These are phyloP conservation scores for Ictalurus furcatus DNA, from an alignment of 2,113 vertebrate genomes.

Conservation along the genomic window DNA sequence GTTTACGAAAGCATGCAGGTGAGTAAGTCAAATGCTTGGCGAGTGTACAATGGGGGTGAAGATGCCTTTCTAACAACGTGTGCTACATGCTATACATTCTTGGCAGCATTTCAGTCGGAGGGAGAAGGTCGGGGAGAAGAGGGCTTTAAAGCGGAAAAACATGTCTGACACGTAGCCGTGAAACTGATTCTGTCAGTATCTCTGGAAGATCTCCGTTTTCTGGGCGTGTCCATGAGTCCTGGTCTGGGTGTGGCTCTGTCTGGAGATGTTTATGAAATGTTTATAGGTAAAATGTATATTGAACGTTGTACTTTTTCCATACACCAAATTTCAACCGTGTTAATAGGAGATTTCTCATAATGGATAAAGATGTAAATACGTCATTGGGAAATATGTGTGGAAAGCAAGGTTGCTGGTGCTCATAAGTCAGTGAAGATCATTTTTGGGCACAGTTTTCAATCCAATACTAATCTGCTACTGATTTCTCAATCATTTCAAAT, in stretches of 20 bases:
- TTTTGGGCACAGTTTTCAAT: no score
- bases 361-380: not conserved
- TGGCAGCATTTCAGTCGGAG: not conserved
- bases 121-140: not conserved
- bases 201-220: not conserved
- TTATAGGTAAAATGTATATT: not conserved
- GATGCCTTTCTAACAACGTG: not conserved
- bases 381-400: not conserved
- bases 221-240: not conserved
- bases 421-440: no score
- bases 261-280: not conserved
- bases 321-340: not conserved
- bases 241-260: not conserved
- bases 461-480: not conserved
- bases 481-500: not conserved
- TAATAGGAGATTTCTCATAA: not conserved
- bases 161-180: slow-evolving; percentile 5
- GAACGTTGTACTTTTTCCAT: not conserved
- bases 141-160: not conserved
- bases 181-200: not conserved
- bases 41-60: not conserved
- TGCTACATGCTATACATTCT: slow-evolving; percentile 11
- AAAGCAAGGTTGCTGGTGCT: not conserved
- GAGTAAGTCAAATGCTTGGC: not conserved
- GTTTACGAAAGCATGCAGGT: not conserved